Evolutionary conservation across 2,888 invertebrate genomes (phyloP).

Genomic region (Platypus cylindrus): DNA sequence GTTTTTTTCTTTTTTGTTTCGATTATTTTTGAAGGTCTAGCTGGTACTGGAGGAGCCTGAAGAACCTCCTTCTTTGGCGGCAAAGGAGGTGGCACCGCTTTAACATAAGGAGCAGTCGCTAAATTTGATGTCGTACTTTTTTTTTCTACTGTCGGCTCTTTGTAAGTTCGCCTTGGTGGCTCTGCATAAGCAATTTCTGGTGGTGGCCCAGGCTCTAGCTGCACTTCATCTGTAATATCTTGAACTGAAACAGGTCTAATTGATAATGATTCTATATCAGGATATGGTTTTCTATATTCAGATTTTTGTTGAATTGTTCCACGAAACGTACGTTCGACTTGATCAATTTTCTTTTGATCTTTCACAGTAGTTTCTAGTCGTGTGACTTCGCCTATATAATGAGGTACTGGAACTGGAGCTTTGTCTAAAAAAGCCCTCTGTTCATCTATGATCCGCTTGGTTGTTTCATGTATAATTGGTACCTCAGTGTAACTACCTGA

Average conservation of each 20-base stretch:
- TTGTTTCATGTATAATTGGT: constrained; percentile 22
- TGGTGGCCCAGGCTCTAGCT: constrained; percentile 52
- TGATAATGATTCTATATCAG: constrained; percentile 21
- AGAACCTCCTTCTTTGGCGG: constrained; percentile 34
- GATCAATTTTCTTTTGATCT: constrained; percentile 25
- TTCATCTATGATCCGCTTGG: constrained; percentile 22
- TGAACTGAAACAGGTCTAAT: constrained; percentile 34
- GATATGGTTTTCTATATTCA: constrained; percentile 24
- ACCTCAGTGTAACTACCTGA: constrained; percentile 31
- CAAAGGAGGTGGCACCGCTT: constrained; percentile 38
- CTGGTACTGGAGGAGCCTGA: constrained; percentile 34
- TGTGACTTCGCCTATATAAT: constrained; percentile 35
- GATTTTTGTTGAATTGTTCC: constrained; percentile 37
- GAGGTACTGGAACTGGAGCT: constrained; percentile 22
- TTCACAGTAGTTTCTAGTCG: constrained; percentile 29
- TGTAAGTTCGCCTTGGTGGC: constrained; percentile 42
- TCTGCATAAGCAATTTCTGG: constrained; percentile 54
- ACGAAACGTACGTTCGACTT: constrained; percentile 33
- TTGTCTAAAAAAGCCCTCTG: constrained; percentile 19
- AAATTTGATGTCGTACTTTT: constrained; percentile 43
- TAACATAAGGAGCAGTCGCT: constrained; percentile 42
- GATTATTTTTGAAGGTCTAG: constrained; percentile 23
- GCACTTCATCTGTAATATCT: constrained; percentile 38
- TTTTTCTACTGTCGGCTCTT: constrained; percentile 39
- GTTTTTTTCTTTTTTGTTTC: constrained; percentile 24